Evolutionary conservation across 2,113 vertebrate species (phyloP).

Genomic region (Neomonachus schauinslandi): DNA sequence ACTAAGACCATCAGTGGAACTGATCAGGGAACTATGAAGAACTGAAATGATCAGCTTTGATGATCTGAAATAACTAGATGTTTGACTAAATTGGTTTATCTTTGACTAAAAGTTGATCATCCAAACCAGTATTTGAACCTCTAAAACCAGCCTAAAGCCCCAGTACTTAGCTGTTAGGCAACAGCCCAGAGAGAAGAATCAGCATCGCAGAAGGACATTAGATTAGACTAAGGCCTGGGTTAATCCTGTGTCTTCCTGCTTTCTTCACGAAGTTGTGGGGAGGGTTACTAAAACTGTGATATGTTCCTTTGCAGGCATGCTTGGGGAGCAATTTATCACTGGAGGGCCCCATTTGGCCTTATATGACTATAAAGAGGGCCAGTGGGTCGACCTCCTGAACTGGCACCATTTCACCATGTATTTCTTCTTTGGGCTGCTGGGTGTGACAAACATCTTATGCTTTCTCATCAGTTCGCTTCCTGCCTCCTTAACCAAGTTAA

Average conservation of each 20-base stretch:
- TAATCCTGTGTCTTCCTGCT: background rate
- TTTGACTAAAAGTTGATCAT: background rate
- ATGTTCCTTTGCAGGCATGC: conserved; percentile 88
- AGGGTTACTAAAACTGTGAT: background rate
- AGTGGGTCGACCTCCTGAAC: conserved; percentile 91
- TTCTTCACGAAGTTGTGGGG: background rate
- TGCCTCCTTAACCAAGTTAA: conserved; percentile 89
- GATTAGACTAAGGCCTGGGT: background rate
- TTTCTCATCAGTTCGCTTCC: conserved; percentile 89
- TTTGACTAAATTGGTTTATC: background rate
- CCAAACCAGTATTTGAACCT: background rate
- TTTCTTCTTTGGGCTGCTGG: conserved; percentile 93
- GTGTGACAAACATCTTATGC: conserved; percentile 88
- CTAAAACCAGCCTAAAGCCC: background rate
- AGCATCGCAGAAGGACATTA: background rate
- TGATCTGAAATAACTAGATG: background rate
- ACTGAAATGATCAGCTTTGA: conserved; percentile 22
- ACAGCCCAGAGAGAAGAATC: background rate
- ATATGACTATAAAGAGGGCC: conserved; percentile 90
- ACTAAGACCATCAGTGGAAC: background rate
- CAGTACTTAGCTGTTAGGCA: background rate
- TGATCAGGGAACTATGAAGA: background rate
- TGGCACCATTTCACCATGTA: conserved; percentile 99
- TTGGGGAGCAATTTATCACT: conserved; percentile 91
- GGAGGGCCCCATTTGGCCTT: conserved; percentile 90